A percentile compares a stretch with the other conserved stretches of the same genome.
Evolutionary conservation across 2,113 vertebrate species (phyloP).

Genomic region (Pampusana beccarii): DNA sequence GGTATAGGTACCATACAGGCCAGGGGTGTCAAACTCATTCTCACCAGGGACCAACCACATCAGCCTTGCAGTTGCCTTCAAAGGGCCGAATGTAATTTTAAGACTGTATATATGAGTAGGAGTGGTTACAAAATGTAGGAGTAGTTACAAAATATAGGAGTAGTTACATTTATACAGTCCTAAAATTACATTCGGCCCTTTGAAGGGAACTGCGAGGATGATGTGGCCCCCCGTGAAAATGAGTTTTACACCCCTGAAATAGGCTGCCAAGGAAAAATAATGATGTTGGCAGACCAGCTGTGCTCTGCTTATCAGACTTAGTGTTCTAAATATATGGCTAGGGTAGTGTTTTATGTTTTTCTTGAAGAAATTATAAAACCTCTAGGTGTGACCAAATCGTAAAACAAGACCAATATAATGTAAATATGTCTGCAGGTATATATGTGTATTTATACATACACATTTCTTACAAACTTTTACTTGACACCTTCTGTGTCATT

Average conservation of each 20-base stretch:
- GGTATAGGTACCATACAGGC: neutral
- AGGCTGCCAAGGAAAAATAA: neutral
- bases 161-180: too few species aligned
- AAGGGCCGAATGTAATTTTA: too few species aligned
- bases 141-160: too few species aligned
- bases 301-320: neutral
- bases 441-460: neutral
- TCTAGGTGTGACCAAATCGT: neutral
- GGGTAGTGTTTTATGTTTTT: neutral
- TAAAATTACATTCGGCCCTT: too few species aligned
- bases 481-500: neutral
- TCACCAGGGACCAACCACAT: too few species aligned
- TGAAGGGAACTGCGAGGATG: too few species aligned
- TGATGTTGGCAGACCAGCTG: neutral
- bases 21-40: too few species aligned
- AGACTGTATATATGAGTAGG: too few species aligned
- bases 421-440: neutral
- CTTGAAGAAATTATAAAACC: neutral
- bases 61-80: too few species aligned
- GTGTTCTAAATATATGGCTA: neutral
- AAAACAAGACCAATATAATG: neutral
- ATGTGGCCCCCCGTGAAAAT: too few species aligned
- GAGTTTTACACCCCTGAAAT: too few species aligned
- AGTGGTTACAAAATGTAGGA: too few species aligned
- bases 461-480: neutral